Evolutionary conservation across 1,140 invertebrate genomes (phyloP).

Genomic region (Tetramorium parvispinum): DNA sequence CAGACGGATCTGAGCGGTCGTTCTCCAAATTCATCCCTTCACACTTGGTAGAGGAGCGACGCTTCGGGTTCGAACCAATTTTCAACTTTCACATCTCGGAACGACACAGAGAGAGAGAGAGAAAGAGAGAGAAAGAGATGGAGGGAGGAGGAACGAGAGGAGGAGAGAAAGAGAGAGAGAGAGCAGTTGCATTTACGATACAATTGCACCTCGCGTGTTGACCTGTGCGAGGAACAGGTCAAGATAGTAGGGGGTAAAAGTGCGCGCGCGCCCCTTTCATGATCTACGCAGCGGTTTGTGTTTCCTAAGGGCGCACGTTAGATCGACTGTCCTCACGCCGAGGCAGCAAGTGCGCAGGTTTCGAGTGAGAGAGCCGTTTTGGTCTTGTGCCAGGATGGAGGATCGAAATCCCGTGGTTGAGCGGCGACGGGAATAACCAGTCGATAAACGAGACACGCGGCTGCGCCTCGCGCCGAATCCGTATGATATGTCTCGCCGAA

Average conservation of each 20-base stretch:
- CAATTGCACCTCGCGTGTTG: slow-evolving; percentile 17
- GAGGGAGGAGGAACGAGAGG: background rate
- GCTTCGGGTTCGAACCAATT: background rate
- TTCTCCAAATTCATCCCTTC: background rate
- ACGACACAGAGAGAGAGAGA: background rate
- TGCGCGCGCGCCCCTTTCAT: slow-evolving; percentile 34
- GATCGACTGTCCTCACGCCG: slow-evolving; percentile 10
- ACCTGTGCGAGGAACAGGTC: slow-evolving; percentile 16
- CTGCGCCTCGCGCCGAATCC: slow-evolving; percentile 29
- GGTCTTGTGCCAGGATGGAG: slow-evolving; percentile 21
- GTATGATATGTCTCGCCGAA: background rate
- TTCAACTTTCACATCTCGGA: background rate
- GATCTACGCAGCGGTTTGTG: slow-evolving; percentile 40
- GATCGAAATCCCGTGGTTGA: slow-evolving; percentile 36
- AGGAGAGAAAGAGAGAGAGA: background rate
- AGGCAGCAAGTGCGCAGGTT: slow-evolving; percentile 46
- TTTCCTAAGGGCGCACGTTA: slow-evolving; percentile 23
- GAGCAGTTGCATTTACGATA: background rate
- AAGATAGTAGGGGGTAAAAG: slow-evolving; percentile 16
- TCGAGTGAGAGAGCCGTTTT: background rate
- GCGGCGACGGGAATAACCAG: slow-evolving; percentile 23
- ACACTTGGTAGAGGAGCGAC: background rate
- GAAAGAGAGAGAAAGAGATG: background rate
- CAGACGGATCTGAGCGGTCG: background rate
- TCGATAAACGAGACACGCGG: slow-evolving; percentile 46